Evolutionary conservation across 2,113 vertebrate species (phyloP).

Genomic region (Petrocephalus zakoni): DNA sequence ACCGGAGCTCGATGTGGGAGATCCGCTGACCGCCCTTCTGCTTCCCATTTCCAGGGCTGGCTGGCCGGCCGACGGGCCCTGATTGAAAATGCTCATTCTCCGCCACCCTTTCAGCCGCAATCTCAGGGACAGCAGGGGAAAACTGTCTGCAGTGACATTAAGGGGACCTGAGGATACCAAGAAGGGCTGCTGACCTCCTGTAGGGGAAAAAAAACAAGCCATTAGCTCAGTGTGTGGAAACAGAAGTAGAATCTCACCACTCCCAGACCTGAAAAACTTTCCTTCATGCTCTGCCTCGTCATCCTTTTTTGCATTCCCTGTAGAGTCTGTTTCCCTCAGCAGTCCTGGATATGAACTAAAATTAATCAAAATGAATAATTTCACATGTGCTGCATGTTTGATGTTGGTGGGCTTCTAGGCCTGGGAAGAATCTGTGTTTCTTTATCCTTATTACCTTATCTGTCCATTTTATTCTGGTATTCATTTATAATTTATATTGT

Average conservation of each 20-base stretch:
- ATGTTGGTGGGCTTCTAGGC: neutral
- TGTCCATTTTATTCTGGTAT: neutral
- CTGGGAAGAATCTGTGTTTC: neutral
- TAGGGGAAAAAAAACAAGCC: neutral
- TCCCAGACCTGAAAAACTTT: neutral
- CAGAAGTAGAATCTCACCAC: neutral
- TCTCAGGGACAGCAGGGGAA: neutral
- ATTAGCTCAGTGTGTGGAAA: neutral
- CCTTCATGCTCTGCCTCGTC: neutral
- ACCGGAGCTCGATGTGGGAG: neutral
- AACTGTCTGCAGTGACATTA: neutral
- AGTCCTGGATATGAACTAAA: neutral
- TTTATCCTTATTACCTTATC: neutral
- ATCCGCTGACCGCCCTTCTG: neutral
- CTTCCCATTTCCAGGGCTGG: neutral
- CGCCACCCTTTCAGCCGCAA: neutral
- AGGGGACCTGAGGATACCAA: neutral
- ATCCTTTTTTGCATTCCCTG: neutral
- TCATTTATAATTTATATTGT: neutral
- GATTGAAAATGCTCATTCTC: neutral
- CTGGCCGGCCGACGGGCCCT: neutral
- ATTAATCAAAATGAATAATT: neutral
- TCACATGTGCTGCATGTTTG: neutral
- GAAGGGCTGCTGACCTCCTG: neutral
- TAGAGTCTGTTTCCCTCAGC: neutral